Percentiles rank a stretch among this genome's conserved stretches.
Evolutionary conservation across 2,113 vertebrate species (phyloP).

Genomic region (Nothocercus julius): DNA sequence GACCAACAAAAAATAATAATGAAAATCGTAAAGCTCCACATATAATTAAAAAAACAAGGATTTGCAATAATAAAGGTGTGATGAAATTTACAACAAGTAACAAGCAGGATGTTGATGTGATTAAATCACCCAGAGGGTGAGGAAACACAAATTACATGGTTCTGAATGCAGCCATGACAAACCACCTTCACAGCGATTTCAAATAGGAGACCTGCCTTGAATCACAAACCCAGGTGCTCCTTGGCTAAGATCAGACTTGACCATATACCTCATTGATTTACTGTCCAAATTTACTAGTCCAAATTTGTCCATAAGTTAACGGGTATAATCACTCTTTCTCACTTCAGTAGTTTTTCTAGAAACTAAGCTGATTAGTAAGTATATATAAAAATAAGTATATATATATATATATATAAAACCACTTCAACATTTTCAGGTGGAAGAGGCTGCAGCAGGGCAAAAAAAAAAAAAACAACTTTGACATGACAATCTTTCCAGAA

Average conservation of each 20-base stretch:
- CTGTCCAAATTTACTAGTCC: background rate
- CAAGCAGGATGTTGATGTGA: background rate
- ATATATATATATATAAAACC: background rate
- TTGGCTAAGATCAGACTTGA: background rate
- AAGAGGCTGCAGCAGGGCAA: background rate
- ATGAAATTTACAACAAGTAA: background rate
- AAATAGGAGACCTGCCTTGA: background rate
- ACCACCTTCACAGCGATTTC: background rate
- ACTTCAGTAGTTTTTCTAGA: background rate
- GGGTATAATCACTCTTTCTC: background rate
- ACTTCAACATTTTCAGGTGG: background rate
- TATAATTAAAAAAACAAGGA: background rate
- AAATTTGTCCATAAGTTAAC: accelerated
- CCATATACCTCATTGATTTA: background rate
- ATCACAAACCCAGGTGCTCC: accelerated
- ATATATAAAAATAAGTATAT: background rate
- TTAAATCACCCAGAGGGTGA: background rate
- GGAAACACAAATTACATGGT: background rate
- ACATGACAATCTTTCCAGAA: background rate
- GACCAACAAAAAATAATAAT: background rate
- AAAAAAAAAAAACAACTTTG: background rate
- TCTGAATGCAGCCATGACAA: background rate
- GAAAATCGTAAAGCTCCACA: background rate
- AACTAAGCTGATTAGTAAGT: background rate
- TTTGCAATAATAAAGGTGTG: background rate